Base-by-base conservation (phyloP, 2,797 vertebrate species). In the Eulemur albifrons region DNA sequence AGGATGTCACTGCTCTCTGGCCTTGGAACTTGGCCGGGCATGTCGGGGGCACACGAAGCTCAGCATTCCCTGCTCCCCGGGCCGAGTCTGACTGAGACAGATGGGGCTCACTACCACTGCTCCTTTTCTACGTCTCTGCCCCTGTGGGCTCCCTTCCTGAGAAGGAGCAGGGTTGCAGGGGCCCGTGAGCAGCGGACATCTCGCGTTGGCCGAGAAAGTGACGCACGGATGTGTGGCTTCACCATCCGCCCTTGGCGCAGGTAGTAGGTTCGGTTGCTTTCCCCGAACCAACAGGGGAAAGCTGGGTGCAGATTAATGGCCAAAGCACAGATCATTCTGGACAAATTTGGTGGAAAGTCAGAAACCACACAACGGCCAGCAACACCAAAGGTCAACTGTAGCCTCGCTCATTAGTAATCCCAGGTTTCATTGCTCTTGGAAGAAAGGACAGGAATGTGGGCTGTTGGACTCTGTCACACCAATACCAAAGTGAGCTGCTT, bases 291-390 rank as follows among this genome's bases (percentile, higher is more conserved):
- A 97, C 93, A 93, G 97, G 96, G 63, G 97, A 87, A 90, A 98
- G 98, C 99, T 99, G 99, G 98, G 98, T 98, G 98, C 98, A 98
- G 99, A 99, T 99, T 99, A 99, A 99, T 99, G 99, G 99, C 99
- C 98, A 96, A 97, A 98, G 98, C 98, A 99, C 99, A 99, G 98
- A 98, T 98, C 97, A 96, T 99, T 99, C 99, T 98, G 98, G 98
- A 99, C 98, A 98, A 99, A 98, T 98, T 98, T 97, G 8, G 21
- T 97, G 97, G 80, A 98, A 98, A 98, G 98, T 98, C 98, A 98
- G 99, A 99, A 96, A 85, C 98, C 98, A 98, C 94, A 94, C 4
- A 8, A 70, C 94, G 96, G 97, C 94, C 96, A 97, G 85, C 92
- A 98, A 98, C 27, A 98, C 67, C 81, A 77, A 83, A 97, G 98